Conservation (phyloP, 2,113 vertebrate genomes). For the Etheostoma cragini region DNA sequence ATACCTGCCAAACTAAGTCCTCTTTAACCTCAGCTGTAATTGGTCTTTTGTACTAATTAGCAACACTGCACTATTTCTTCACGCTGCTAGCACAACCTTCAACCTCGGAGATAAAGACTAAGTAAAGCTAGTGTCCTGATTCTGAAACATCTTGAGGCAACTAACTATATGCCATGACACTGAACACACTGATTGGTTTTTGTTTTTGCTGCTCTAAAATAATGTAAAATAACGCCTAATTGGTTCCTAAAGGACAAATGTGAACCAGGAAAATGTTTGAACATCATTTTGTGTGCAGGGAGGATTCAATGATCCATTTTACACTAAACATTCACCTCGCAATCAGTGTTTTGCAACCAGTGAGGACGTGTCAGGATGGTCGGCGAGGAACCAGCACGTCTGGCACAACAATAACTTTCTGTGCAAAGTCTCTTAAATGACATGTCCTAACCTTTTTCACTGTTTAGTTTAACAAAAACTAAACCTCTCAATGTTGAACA, state of each 20-base stretch:
- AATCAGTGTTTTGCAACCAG: not conserved
- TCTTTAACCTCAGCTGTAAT: too few species aligned
- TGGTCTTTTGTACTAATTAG: too few species aligned
- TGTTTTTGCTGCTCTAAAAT: constrained; percentile 3
- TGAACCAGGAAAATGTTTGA: not conserved
- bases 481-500: not conserved
- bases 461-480: constrained; percentile 34
- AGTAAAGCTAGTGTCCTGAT: not conserved
- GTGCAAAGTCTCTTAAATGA: constrained; percentile 17
- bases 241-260: not conserved
- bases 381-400: constrained; percentile 29
- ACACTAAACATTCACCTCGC: not conserved
- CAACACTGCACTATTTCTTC: not conserved
- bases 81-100: not conserved
- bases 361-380: not conserved
- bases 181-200: not conserved
- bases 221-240: not conserved
- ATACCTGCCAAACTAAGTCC: too few species aligned
- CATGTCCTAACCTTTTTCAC: not conserved
- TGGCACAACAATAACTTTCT: constrained; percentile 29
- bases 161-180: not conserved
- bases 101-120: not conserved
- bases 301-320: not conserved
- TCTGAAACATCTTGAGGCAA: not conserved
- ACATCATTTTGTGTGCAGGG: not conserved